Conservation (phyloP, 2,888 invertebrate species). For the Platyscelio sp. region DNA sequence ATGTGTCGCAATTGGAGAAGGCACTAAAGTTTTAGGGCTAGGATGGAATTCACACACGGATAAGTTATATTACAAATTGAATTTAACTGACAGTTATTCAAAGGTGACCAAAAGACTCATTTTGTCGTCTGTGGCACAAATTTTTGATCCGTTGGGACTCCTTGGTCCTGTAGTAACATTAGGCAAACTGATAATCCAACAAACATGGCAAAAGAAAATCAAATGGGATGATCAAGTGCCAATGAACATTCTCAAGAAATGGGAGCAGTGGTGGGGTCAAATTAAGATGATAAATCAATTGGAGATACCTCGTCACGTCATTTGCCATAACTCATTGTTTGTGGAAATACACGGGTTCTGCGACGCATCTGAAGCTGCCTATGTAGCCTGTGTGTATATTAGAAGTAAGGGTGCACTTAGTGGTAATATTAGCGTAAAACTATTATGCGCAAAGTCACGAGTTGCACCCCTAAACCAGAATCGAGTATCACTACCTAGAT, state of each 20-base stretch:
- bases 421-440: not conserved
- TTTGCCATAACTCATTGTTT: not conserved
- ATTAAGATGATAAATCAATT: not conserved
- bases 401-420: not conserved
- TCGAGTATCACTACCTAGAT: not conserved
- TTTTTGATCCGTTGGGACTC: conserved; percentile 3
- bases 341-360: not conserved
- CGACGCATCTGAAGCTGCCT: conserved; percentile 8
- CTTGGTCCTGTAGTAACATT: conserved; percentile 1
- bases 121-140: conserved; percentile 26
- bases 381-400: not conserved
- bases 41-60: conserved; percentile 56
- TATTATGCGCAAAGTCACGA: not conserved
- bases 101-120: conserved; percentile 25
- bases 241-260: too few relatives aligned
- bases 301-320: not conserved
- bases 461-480: not conserved
- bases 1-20: conserved; percentile 3
- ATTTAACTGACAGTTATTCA: not conserved
- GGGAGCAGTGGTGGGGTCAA: too few relatives aligned
- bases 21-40: conserved; percentile 38
- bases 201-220: too few relatives aligned
- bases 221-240: too few relatives aligned
- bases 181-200: not conserved
- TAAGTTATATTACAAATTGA: conserved; percentile 24